phyloP scores from a whole-genome alignment of 2,113 vertebrate species.

The Protobothrops mucrosquamatus region DNA sequence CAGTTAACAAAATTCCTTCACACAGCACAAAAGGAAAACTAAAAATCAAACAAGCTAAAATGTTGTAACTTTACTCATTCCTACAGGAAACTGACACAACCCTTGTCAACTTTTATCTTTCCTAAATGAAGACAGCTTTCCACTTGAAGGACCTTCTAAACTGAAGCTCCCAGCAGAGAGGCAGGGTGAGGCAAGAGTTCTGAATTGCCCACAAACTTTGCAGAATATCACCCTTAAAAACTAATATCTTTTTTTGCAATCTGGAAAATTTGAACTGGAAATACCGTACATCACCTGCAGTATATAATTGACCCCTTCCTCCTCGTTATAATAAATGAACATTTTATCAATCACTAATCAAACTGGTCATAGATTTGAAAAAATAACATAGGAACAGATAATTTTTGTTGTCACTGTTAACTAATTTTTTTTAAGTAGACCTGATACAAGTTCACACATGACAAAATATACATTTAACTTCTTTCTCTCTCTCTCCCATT shows the following conservation, averaged over 20 bases:
- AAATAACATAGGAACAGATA: background rate
- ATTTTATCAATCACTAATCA: background rate
- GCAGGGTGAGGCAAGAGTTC: background rate
- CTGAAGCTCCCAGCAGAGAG: background rate
- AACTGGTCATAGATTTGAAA: background rate
- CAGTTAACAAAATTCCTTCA: background rate
- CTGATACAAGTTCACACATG: background rate
- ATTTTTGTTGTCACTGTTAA: background rate
- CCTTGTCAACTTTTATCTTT: background rate
- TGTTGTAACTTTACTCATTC: background rate
- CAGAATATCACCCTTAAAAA: background rate
- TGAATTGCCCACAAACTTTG: background rate
- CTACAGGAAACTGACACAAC: background rate
- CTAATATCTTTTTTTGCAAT: background rate
- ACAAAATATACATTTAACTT: background rate
- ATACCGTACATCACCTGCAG: background rate
- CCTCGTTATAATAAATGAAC: background rate
- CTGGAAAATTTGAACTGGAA: background rate
- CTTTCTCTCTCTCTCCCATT: background rate
- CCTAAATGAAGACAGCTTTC: background rate
- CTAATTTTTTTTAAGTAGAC: background rate
- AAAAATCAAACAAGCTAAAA: background rate
- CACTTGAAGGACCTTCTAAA: background rate
- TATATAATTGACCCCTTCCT: background rate
- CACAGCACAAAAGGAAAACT: background rate